Base-by-base conservation (phyloP, 2,888 invertebrate genomes). In the Stenichneumon culpator region DNA sequence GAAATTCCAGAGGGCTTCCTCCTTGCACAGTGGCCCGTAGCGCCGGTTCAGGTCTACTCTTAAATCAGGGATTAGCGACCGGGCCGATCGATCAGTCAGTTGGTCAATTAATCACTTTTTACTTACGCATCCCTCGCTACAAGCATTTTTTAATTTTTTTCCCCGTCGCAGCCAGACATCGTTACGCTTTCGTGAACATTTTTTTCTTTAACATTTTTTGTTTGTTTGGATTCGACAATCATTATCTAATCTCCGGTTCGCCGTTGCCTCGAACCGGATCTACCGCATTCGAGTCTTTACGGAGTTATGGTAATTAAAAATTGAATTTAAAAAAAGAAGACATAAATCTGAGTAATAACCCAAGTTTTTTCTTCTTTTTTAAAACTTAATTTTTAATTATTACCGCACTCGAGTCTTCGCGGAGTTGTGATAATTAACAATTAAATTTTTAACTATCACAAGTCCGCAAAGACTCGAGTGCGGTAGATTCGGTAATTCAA, bases 1-100 rank as follows among this genome's bases (percentile, higher is more conserved):
- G 83, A 96, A 95, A 89, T 97, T 97, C 91, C 97, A 96, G 52
- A 97, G 95, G 69, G 97, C 96, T 90, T 97, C 97, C 94, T 98
- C 97, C 91, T 96, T 95, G 89, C 97, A 96, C 89, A 98, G 95
- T 80, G 96, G 95, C 84, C 98, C 98, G 94, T 97, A 98, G 81
- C 92, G 92, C 87, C 88, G 91, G 90, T 92, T 92, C 91, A 94
- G 90, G 93, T 94, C 94, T 94, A 90, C 90, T 93, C 93, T 93
- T 93, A 87, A 93, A 91, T 93, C 89, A 92, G 88, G 90, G 88
- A 91, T 89, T 90, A 90, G 84, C 83, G 86, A 88, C 86, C 88
- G 84, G 87, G 87, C 83, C 88, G 87, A 88, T 88, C 87, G 83
- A 87, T 90, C 88, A 89, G 85, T 86, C 75, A 82, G 79, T 86